These are phyloP conservation scores for Campoletis raptor DNA, from an alignment of 2,888 invertebrate species.

Conservation along the genomic window DNA sequence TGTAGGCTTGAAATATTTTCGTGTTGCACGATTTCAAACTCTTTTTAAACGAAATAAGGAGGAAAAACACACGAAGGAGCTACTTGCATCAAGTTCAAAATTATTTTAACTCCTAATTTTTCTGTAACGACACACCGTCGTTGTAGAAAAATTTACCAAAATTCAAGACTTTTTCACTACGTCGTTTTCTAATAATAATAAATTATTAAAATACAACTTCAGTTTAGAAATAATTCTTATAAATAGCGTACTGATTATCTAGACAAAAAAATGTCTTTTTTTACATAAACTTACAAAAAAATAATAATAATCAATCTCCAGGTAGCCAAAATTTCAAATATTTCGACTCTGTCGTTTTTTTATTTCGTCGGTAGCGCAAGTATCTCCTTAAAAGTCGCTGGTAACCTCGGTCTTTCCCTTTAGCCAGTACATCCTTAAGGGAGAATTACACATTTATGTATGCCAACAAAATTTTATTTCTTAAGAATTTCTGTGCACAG, in stretches of 20 bases:
- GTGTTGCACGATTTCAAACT: neutral
- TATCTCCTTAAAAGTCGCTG: neutral
- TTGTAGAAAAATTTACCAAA: too few species aligned
- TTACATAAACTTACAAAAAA: neutral
- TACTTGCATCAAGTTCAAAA: neutral
- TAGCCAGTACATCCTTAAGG: neutral
- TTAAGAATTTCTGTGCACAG: neutral
- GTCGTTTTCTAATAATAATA: neutral
- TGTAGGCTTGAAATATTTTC: conserved; percentile 19
- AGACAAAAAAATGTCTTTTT: neutral
- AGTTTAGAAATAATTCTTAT: too few species aligned
- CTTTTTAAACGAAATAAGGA: neutral
- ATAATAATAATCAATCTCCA: neutral
- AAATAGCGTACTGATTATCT: too few species aligned
- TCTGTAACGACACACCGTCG: neutral
- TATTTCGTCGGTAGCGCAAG: neutral
- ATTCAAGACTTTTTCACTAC: neutral
- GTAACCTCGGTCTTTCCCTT: neutral
- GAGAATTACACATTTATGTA: neutral
- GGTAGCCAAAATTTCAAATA: neutral
- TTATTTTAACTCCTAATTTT: neutral
- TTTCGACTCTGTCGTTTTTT: neutral
- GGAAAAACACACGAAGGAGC: neutral
- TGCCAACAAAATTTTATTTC: neutral
- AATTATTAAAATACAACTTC: neutral